Evolutionary conservation across 2,888 invertebrate genomes (phyloP).

Genomic region (Apomyelois bistriatella): DNA sequence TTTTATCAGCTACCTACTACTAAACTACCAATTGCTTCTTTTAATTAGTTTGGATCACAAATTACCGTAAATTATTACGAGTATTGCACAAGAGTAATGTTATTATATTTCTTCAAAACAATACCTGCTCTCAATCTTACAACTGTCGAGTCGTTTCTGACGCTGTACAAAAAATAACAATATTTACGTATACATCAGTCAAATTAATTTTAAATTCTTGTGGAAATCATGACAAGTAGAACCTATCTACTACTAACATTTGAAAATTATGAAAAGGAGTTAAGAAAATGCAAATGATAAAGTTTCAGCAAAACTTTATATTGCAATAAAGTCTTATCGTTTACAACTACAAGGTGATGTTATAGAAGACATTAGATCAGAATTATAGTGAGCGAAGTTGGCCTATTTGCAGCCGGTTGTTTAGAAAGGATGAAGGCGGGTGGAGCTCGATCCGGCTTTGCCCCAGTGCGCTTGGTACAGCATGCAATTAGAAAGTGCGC

Average conservation of each 20-base stretch:
- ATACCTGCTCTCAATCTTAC: neutral
- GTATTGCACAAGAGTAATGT: no score
- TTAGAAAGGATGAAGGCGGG: conserved; percentile 41
- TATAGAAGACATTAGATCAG: neutral
- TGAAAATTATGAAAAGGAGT: no score
- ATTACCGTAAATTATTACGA: neutral
- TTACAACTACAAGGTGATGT: neutral
- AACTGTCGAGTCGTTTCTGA: neutral
- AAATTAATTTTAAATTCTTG: no score
- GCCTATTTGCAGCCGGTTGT: conserved; percentile 18
- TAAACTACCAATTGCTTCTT: neutral
- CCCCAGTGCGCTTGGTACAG: conserved; percentile 12
- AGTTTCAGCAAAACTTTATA: no score
- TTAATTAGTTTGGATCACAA: neutral
- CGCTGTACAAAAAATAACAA: neutral
- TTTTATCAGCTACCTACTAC: neutral
- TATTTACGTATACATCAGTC: no score
- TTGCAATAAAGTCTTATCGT: no score
- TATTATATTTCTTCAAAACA: neutral
- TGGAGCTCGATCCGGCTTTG: conserved; percentile 1
- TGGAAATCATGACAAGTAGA: no score
- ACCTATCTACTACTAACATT: no score
- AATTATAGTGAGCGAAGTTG: neutral
- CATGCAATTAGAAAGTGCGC: conserved; percentile 42
- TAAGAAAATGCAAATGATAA: no score